phyloP scores from a whole-genome alignment of 2,888 invertebrate genomes.

The Tolmerus cingulatus region DNA sequence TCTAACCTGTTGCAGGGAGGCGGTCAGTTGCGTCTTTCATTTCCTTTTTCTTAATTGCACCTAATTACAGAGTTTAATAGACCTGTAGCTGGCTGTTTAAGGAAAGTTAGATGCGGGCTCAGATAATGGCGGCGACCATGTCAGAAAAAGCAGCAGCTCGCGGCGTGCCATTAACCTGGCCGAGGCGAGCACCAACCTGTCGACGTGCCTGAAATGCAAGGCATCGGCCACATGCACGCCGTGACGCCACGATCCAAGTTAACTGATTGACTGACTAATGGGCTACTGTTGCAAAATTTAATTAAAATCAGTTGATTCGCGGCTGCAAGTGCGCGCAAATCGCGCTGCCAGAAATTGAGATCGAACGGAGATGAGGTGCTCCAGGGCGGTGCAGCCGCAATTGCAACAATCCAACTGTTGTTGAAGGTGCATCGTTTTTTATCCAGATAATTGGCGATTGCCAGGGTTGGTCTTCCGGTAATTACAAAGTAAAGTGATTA shows the following conservation, averaged over 20 bases:
- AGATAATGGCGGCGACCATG: neutral
- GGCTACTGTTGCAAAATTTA: neutral
- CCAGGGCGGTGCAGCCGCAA: neutral
- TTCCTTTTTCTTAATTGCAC: slow-evolving; percentile 4
- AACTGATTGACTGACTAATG: neutral
- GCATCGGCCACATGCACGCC: neutral
- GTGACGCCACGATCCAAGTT: neutral
- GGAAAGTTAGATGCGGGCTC: neutral
- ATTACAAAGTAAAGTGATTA: neutral
- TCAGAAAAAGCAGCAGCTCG: neutral
- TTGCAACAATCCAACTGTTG: neutral
- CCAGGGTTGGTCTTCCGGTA: neutral
- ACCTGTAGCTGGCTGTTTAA: slow-evolving; percentile 5
- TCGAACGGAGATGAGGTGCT: neutral
- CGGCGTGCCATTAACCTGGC: neutral
- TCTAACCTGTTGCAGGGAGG: neutral
- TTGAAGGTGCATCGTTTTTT: neutral
- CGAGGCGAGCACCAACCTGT: neutral
- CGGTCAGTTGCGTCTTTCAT: neutral
- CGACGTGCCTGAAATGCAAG: neutral
- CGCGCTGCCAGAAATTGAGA: neutral
- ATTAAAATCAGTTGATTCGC: neutral
- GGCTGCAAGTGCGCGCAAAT: neutral
- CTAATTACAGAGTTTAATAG: slow-evolving; percentile 6
- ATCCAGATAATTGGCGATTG: neutral